Conservation (phyloP, 2,797 vertebrate genomes). For the Eulemur mongoz region DNA sequence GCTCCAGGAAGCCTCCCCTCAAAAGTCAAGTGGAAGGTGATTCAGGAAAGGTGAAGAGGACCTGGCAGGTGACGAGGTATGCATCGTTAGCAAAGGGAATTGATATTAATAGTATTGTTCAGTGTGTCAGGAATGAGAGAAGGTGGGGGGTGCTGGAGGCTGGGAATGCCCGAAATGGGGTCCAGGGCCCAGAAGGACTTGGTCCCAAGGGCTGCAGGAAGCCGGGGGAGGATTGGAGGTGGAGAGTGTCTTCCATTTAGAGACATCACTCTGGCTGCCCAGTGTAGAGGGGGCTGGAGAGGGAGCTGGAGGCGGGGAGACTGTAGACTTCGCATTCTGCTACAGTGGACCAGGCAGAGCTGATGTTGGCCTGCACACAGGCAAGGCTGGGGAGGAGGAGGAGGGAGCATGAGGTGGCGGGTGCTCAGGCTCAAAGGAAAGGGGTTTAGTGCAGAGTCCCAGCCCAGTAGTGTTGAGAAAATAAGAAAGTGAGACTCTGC, state of each 20-base stretch:
- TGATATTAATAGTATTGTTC: not conserved
- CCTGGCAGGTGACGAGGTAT: not conserved
- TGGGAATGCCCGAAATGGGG: not conserved
- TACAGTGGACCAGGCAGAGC: not conserved
- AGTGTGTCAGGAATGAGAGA: not conserved
- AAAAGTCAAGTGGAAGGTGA: not conserved
- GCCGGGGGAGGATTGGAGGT: not conserved
- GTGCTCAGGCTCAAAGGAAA: not conserved
- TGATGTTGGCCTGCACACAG: not conserved
- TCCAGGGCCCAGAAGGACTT: not conserved
- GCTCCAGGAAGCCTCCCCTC: not conserved
- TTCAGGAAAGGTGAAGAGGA: not conserved
- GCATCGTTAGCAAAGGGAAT: not conserved
- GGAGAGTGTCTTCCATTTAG: not conserved
- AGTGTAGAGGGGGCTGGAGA: not conserved
- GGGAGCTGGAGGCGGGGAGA: not conserved
- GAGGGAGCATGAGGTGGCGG: not conserved
- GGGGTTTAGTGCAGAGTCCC: not conserved
- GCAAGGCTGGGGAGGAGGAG: not conserved
- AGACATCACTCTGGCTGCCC: not conserved
- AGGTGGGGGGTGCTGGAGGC: not conserved
- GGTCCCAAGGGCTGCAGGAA: not conserved
- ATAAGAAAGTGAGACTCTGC: not conserved
- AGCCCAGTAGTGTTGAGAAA: not conserved
- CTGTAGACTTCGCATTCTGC: not conserved